Percentiles rank a stretch among this genome's conserved stretches.
Evolutionary conservation across 2,888 invertebrate genomes (phyloP).

Genomic region (Watsonalla binaria): DNA sequence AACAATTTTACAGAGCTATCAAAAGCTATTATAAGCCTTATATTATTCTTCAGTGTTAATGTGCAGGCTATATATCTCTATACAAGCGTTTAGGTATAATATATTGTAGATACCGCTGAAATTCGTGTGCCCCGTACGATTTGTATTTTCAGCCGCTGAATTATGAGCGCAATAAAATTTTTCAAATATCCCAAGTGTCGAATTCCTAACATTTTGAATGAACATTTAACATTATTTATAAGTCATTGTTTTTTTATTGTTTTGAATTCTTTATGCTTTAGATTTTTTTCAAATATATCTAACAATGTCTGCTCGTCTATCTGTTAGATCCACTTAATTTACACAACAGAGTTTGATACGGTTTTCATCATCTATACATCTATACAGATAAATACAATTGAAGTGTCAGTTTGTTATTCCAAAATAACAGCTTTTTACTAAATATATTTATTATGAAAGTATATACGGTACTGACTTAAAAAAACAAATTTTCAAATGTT

Average conservation of each 20-base stretch:
- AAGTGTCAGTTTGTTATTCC: too few relatives aligned
- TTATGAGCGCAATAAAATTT: slow-evolving; percentile 2
- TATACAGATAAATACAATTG: too few relatives aligned
- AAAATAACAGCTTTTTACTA: too few relatives aligned
- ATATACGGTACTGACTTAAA: too few relatives aligned
- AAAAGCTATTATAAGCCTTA: slow-evolving; percentile 35
- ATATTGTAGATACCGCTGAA: neutral
- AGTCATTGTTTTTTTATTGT: neutral
- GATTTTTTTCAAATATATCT: too few relatives aligned
- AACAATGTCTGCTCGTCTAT: too few relatives aligned
- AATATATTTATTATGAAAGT: too few relatives aligned
- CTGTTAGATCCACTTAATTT: too few relatives aligned
- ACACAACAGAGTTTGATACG: too few relatives aligned
- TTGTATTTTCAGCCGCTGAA: slow-evolving; percentile 1
- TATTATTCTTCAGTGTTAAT: slow-evolving; percentile 25
- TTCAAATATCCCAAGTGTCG: neutral
- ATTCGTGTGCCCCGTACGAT: neutral
- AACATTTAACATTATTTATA: neutral
- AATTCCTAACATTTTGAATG: neutral
- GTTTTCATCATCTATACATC: too few relatives aligned
- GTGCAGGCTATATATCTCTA: slow-evolving; percentile 10
- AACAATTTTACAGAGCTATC: slow-evolving; percentile 19
- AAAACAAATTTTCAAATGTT: too few relatives aligned
- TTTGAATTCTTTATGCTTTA: neutral
- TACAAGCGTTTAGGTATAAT: neutral